These are phyloP conservation scores for Pundamilia nyererei DNA, from an alignment of 2,113 vertebrate genomes.

Conservation along the genomic window DNA sequence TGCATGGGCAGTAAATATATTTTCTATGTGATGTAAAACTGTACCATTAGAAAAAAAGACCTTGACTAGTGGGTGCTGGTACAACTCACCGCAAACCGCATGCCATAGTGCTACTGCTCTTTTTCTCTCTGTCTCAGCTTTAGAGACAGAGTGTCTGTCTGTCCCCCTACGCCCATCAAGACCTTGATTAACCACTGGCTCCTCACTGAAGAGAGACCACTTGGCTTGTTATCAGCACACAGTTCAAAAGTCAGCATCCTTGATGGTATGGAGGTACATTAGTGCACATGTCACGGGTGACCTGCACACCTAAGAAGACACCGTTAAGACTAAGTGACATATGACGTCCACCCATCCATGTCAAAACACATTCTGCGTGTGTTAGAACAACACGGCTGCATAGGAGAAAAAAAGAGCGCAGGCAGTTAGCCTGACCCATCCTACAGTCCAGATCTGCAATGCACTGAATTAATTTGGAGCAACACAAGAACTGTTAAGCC, in stretches of 20 bases:
- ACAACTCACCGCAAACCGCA: neutral
- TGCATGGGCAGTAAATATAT: neutral
- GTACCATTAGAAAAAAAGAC: neutral
- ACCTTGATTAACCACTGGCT: neutral
- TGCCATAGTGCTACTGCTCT: neutral
- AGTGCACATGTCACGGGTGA: neutral
- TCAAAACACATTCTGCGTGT: neutral
- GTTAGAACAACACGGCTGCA: neutral
- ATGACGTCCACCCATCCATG: neutral
- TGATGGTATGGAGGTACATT: neutral
- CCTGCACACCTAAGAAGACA: neutral
- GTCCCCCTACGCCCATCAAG: neutral
- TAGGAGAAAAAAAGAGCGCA: neutral
- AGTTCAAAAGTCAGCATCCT: neutral
- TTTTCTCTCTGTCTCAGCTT: neutral
- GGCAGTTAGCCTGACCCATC: fast-evolving
- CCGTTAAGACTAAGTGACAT: neutral
- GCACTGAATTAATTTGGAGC: neutral
- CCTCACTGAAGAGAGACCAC: neutral
- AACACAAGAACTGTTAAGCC: neutral
- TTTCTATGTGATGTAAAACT: neutral
- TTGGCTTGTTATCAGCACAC: neutral
- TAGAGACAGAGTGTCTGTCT: neutral
- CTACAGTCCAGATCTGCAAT: neutral
- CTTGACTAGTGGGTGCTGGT: neutral